Base-by-base conservation (phyloP, 2,797 vertebrate genomes). In the Sebastes aleutianus region DNA sequence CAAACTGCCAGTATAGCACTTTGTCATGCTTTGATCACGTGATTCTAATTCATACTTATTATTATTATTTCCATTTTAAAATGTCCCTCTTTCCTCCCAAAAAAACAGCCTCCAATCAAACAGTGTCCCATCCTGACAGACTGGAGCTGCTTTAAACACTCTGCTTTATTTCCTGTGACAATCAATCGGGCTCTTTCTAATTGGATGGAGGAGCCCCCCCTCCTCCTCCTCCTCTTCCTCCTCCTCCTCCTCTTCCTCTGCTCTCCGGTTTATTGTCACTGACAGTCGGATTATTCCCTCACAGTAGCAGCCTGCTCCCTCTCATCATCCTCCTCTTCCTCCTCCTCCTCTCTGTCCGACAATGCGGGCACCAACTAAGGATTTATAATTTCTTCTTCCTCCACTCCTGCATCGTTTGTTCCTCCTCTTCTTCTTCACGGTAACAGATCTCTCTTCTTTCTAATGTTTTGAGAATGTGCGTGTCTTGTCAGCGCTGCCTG, bases 351-450 rank as follows among this genome's bases (percentile, higher is more conserved):
- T 67, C 72, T 18, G 79, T 61, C 85, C 84, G 84, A 92, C 89
- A 85, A 95, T 95, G 94, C 93, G 87, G 84, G 54, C 88, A 74
- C 83, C 85, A 84, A 83, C 79, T 84, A 58, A 81, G 94, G 93
- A 93, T 92, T 87, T 87, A 88, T 89, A 72, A 82, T 81, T 75
- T 59, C 59, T 83, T 59, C 59, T 82, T 57, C 22, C 2, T 54
- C 36, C 14, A 1, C 13, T 16, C 59, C 10, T 39, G 13, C 78
- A 4, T 13, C 81, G 20, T 1, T 36, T 34, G 2, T 18, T 12
- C 36, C 22, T 82, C 80, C 39, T 43, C 66, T 32, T 69, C 65
- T 43, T 43, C 39, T 43, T 54, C 4, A 73, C 80, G 91, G 91
- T 92, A 89, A 85, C 80, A 63, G n/a, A 31, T 39, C 29, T 54